A percentile compares a stretch with the other conserved stretches of the same genome.
These are phyloP conservation scores for Muscicapa comitata DNA, from an alignment of 2,797 vertebrate species.

Conservation along the genomic window DNA sequence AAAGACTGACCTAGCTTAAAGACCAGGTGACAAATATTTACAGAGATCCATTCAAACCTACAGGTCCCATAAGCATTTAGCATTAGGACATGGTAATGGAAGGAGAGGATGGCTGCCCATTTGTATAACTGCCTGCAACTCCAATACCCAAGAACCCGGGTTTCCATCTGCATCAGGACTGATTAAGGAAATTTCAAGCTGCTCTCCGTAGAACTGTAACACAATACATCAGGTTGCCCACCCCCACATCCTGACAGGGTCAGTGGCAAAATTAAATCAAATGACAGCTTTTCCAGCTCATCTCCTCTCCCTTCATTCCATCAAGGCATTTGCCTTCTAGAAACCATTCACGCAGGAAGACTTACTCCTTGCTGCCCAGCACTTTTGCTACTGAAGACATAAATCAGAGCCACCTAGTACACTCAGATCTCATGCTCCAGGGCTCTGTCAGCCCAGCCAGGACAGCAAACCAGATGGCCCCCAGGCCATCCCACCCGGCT, in stretches of 20 bases:
- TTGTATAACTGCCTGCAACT: neutral
- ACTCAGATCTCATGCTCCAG: neutral
- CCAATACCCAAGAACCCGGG: neutral
- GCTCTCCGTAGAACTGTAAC: neutral
- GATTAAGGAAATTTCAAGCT: neutral
- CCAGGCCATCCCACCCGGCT: neutral
- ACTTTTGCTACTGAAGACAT: neutral
- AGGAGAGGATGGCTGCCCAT: neutral
- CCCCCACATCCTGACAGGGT: neutral
- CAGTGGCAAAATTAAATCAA: neutral
- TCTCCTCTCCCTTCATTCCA: neutral
- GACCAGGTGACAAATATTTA: neutral
- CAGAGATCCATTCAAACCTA: neutral
- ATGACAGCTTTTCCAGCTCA: neutral
- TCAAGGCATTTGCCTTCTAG: neutral
- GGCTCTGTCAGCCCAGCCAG: neutral
- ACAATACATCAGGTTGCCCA: neutral
- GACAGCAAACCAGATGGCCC: neutral
- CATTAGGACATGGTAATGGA: neutral
- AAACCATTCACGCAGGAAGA: neutral
- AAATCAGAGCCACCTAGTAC: neutral
- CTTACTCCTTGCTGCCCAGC: neutral
- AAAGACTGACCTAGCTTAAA: neutral
- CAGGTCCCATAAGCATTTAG: fast-evolving
- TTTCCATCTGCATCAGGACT: neutral